These are phyloP conservation scores for Brienomyrus longianalis DNA, from an alignment of 2,113 vertebrate genomes.

Conservation along the genomic window DNA sequence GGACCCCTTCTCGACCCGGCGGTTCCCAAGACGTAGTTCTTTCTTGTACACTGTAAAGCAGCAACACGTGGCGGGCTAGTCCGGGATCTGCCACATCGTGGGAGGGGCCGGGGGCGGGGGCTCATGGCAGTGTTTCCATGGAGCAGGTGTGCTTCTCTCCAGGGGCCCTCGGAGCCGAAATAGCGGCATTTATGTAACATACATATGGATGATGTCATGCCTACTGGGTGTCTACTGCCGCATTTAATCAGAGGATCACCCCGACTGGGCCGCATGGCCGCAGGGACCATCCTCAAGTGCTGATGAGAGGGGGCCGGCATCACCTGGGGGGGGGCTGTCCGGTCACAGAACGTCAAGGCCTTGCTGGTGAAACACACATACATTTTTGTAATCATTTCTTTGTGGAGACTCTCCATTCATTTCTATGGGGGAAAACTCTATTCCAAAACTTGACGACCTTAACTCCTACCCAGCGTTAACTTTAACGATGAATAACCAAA, in stretches of 20 bases:
- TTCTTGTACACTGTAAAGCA: background rate
- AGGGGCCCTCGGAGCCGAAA: background rate
- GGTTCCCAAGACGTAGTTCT: background rate
- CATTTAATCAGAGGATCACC: background rate
- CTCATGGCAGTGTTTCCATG: background rate
- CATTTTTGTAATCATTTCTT: too few relatives aligned
- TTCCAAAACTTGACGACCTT: too few relatives aligned
- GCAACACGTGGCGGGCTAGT: background rate
- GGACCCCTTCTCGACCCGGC: background rate
- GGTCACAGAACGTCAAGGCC: background rate
- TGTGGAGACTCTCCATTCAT: too few relatives aligned
- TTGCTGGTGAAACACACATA: background rate
- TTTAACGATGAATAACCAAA: too few relatives aligned
- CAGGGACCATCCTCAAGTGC: background rate
- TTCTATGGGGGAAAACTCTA: too few relatives aligned
- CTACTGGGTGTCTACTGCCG: background rate
- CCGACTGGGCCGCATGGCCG: background rate
- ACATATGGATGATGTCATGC: constrained; percentile 5
- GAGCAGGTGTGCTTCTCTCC: background rate
- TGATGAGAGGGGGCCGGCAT: background rate
- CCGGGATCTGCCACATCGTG: background rate
- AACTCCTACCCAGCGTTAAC: too few relatives aligned
- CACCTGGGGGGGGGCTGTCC: background rate
- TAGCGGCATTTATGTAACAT: constrained; percentile 1
- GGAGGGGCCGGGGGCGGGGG: background rate